Evolutionary conservation across 2,113 vertebrate genomes (phyloP), one percentile per base, ranked within the genome.

Genomic region (Alaudala cheleensis): DNA sequence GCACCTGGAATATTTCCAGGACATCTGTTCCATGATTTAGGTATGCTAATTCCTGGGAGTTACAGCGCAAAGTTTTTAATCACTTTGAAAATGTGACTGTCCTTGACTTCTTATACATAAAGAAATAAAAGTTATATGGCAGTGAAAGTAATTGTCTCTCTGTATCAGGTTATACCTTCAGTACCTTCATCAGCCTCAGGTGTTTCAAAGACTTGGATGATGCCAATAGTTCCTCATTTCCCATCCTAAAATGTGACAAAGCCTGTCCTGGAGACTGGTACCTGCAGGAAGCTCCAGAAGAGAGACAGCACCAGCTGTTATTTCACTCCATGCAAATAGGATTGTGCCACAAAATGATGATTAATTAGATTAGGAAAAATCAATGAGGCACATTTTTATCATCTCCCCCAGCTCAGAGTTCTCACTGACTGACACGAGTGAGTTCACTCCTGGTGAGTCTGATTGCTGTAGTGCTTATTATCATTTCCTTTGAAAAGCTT

Each of bases 21-120:
- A 94, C 92, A 92, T 58, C 89, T 96, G 76, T 58, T 88, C 39
- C 12, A 31, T 77, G 44, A 70, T 86, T 88, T 78, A 77, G 14
- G 26, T 78, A 65, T 69, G 54, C 13, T 71, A 76, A 86, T 78
- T 92, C 65, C 64, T 49, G 29, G 28, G 28, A 81, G 3, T 88
- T 86, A 66, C 11, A 51, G 22, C 14, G 14, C 81, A 29, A 56
- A 29, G 64, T 64, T 92, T 90, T 91, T 74, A 51, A 83, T 79
- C 20, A 67, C 7, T 23, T 79, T 76, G 15, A 69, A 84, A 86
- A 88, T 57, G 26, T 60, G 71, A 28, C 22, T 77, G 42, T 80
- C 62, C 49, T 76, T 85, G 58, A 25, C 24, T 88, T 50, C 34
- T 71, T 77, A 64, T 5, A 24, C 9, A 50, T 21, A 58, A 81